These are phyloP conservation scores for Schizaphis graminum DNA, from an alignment of 2,888 invertebrate species.

Conservation along the genomic window DNA sequence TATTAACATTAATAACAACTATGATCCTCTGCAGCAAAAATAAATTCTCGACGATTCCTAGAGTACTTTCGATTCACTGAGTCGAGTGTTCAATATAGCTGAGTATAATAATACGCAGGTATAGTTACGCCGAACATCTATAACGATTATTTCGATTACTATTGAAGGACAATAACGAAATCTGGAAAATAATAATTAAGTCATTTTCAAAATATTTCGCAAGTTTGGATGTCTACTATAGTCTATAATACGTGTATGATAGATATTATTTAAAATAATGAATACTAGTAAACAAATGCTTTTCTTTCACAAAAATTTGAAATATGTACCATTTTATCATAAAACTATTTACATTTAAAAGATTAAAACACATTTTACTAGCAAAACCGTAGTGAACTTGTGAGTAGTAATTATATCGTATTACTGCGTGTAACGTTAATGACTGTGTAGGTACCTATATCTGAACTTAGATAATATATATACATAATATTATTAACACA, in stretches of 20 bases:
- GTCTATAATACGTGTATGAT: not conserved
- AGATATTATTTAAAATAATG: not conserved
- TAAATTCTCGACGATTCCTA: not conserved
- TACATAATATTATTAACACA: not conserved
- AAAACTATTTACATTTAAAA: not conserved
- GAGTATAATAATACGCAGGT: not conserved
- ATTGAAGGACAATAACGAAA: not conserved
- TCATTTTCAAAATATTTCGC: not conserved
- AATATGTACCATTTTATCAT: not conserved
- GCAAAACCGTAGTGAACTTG: not conserved
- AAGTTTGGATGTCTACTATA: not conserved
- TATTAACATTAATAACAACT: not conserved
- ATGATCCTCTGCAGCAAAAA: not conserved
- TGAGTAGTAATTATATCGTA: not conserved
- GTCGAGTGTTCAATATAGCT: not conserved
- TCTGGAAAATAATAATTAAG: not conserved
- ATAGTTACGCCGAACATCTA: not conserved
- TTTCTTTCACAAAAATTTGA: not conserved
- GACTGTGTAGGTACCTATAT: not conserved
- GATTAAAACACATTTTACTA: not conserved
- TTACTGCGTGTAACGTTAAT: not conserved
- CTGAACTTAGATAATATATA: not conserved
- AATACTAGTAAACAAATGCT: not conserved
- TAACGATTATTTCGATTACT: not conserved
- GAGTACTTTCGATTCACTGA: not conserved